A percentile compares a stretch with the other conserved stretches of the same genome.
These are phyloP conservation scores for Agrypnus murinus DNA, from an alignment of 2,888 invertebrate genomes.

Conservation along the genomic window DNA sequence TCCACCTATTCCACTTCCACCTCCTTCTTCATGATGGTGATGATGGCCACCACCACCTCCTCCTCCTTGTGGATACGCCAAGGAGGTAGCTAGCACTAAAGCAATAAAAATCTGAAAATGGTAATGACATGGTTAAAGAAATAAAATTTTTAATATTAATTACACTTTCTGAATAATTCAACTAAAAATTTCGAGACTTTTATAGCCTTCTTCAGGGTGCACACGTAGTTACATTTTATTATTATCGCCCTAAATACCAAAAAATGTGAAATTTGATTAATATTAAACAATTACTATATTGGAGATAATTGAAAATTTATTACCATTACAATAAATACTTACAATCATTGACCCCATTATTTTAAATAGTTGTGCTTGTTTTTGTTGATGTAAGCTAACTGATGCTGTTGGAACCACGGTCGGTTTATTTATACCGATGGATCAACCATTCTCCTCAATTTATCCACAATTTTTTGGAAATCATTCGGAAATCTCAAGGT, in stretches of 20 bases:
- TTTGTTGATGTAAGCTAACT: slow-evolving; percentile 55
- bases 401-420: slow-evolving; percentile 45
- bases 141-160: too few relatives aligned
- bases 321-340: slow-evolving; percentile 42
- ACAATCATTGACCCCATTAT: slow-evolving; percentile 53
- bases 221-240: too few relatives aligned
- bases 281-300: neutral
- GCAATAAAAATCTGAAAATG: slow-evolving; percentile 32
- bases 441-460: too few relatives aligned
- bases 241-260: too few relatives aligned
- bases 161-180: too few relatives aligned
- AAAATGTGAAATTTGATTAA: too few relatives aligned
- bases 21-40: slow-evolving; percentile 45
- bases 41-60: slow-evolving; percentile 49
- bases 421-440: slow-evolving; percentile 55
- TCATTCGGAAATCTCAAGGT: too few relatives aligned
- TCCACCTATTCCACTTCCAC: slow-evolving; percentile 19
- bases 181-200: too few relatives aligned
- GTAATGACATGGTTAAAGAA: too few relatives aligned
- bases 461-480: too few relatives aligned
- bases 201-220: neutral
- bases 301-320: neutral
- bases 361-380: slow-evolving; percentile 39
- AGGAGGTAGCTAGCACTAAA: slow-evolving; percentile 41
- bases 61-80: slow-evolving; percentile 45